A percentile compares a stretch with the other conserved stretches of the same genome.
Conservation (phyloP, 2,888 invertebrate species). For the Drosophila multiciliata region DNA sequence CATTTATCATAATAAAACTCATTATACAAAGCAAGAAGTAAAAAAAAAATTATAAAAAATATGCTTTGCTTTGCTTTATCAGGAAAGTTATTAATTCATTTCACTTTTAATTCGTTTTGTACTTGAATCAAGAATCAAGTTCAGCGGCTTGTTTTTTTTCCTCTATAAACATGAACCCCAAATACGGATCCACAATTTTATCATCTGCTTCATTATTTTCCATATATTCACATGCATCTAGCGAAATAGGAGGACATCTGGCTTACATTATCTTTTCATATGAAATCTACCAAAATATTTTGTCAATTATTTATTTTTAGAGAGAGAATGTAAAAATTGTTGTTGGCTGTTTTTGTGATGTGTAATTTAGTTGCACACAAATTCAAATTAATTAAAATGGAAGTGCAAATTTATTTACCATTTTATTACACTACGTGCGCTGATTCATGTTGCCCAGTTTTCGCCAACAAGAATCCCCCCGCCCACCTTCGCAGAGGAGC, state of each 20-base stretch:
- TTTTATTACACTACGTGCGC: slow-evolving; percentile 64
- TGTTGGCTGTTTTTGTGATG: slow-evolving; percentile 7
- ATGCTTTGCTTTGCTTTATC: neutral
- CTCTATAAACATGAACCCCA: neutral
- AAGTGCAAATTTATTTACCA: slow-evolving; percentile 78
- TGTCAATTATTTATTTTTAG: slow-evolving; percentile 76
- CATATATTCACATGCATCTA: slow-evolving; percentile 34
- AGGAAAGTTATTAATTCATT: neutral
- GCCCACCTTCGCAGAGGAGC: slow-evolving; percentile 4
- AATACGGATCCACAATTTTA: slow-evolving; percentile 19
- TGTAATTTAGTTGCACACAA: slow-evolving; percentile 73
- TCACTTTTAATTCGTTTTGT: neutral
- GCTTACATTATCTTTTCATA: slow-evolving; percentile 74
- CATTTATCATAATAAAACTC: neutral
- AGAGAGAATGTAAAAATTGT: neutral
- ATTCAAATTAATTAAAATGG: slow-evolving; percentile 79
- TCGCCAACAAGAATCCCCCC: neutral
- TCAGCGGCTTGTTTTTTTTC: neutral
- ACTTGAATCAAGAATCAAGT: neutral
- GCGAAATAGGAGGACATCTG: slow-evolving; percentile 74
- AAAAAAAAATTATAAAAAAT: neutral
- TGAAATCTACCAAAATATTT: slow-evolving; percentile 60
- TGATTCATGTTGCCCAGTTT: slow-evolving; percentile 55
- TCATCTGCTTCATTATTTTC: slow-evolving; percentile 25
- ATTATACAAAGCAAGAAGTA: neutral